A percentile compares a stretch with the other conserved stretches of the same genome.
Evolutionary conservation across 2,797 vertebrate genomes (phyloP).

Genomic region (Columba guinea): DNA sequence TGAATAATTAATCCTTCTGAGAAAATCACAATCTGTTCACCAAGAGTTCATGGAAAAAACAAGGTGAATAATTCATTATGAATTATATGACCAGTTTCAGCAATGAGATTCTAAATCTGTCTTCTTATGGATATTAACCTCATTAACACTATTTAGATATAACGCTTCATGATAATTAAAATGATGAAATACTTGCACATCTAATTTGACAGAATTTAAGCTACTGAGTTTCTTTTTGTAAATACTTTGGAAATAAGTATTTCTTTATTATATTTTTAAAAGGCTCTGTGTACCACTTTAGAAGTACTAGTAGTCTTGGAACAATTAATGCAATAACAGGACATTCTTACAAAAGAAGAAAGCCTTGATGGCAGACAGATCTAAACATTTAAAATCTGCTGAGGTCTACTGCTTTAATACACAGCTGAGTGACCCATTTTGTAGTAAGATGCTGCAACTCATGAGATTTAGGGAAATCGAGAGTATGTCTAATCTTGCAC

Average conservation of each 20-base stretch:
- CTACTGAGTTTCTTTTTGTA: neutral
- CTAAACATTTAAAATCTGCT: neutral
- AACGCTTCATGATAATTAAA: conserved; percentile 13
- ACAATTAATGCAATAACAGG: neutral
- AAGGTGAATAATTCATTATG: conserved; percentile 73
- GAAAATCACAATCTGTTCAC: conserved; percentile 71
- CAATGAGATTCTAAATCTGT: conserved; percentile 68
- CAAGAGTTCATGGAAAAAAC: conserved; percentile 66
- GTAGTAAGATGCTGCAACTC: neutral
- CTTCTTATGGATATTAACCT: conserved; percentile 52
- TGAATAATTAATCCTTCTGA: conserved; percentile 71
- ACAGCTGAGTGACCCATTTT: neutral
- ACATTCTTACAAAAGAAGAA: neutral
- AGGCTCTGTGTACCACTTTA: neutral
- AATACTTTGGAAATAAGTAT: neutral
- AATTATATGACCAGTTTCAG: conserved; percentile 72
- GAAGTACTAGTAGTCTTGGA: neutral
- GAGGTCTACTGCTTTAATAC: neutral
- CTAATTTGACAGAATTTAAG: neutral
- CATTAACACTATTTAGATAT: conserved; percentile 39
- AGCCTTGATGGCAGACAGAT: neutral
- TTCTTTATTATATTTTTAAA: neutral
- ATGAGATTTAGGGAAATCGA: neutral
- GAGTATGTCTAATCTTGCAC: neutral
- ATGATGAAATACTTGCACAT: neutral